phyloP scores from a whole-genome alignment of 1,140 invertebrate genomes.

The Maniola jurtina region DNA sequence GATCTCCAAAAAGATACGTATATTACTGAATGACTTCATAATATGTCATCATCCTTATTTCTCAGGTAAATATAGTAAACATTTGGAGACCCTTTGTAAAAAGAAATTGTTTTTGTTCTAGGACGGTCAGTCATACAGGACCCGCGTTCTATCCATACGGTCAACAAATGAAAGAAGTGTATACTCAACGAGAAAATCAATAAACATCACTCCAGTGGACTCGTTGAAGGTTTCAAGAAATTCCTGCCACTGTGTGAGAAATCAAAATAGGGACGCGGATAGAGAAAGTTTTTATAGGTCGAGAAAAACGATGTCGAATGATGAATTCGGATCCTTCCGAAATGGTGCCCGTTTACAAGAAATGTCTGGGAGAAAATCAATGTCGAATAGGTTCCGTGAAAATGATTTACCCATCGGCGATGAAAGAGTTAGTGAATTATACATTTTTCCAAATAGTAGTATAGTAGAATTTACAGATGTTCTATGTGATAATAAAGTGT shows the following conservation, averaged over 20 bases:
- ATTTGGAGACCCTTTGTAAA: background rate
- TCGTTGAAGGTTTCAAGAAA: conserved; percentile 43
- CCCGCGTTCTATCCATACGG: conserved; percentile 62
- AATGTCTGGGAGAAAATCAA: conserved; percentile 31
- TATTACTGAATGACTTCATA: background rate
- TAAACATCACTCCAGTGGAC: conserved; percentile 48
- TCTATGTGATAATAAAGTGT: conserved; percentile 69
- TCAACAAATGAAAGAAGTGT: conserved; percentile 63
- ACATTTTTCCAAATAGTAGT: conserved; percentile 72
- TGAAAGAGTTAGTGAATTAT: conserved; percentile 65
- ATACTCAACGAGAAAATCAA: conserved; percentile 59
- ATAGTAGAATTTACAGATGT: conserved; percentile 70
- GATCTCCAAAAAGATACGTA: too few relatives aligned
- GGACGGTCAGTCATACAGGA: conserved; percentile 68
- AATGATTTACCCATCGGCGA: conserved; percentile 55
- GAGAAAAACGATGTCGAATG: conserved; percentile 27
- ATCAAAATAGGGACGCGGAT: conserved; percentile 46
- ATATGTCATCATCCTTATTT: too few relatives aligned
- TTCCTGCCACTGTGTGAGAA: conserved; percentile 52
- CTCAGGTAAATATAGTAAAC: too few relatives aligned
- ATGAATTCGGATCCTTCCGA: conserved; percentile 39
- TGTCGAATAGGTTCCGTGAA: conserved; percentile 27
- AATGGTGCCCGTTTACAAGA: conserved; percentile 34
- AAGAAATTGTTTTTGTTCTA: conserved; percentile 34
- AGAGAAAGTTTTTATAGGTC: conserved; percentile 39